Evolutionary conservation across 2,797 vertebrate genomes (phyloP).

Genomic region (Acanthopagrus latus): DNA sequence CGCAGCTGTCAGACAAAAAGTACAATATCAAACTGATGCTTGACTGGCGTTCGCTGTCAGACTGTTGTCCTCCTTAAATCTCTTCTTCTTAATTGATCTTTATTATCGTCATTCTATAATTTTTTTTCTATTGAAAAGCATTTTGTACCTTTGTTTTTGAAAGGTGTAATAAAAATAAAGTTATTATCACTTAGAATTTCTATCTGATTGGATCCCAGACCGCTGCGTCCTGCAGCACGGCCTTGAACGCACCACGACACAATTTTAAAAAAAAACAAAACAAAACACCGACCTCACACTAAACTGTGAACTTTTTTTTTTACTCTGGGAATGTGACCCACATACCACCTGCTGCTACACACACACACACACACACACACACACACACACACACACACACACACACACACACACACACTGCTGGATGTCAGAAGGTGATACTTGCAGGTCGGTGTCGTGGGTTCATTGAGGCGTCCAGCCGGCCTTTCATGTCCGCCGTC

Average conservation of each 20-base stretch:
- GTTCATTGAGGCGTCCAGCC: constrained; percentile 22
- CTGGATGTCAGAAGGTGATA: constrained; percentile 32
- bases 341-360: constrained; percentile 13
- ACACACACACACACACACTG: constrained; percentile 26
- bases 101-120: too few relatives aligned
- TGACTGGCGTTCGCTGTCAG: too few relatives aligned
- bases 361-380: constrained; percentile 17
- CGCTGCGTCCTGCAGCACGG: constrained; percentile 2
- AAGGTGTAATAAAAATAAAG: too few relatives aligned
- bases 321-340: constrained; percentile 28
- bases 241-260: constrained; percentile 31
- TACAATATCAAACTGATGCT: too few relatives aligned
- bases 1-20: too few relatives aligned
- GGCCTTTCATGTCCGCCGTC: constrained; percentile 42
- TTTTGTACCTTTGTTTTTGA: too few relatives aligned
- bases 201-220: not conserved
- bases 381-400: constrained; percentile 13
- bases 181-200: too few relatives aligned
- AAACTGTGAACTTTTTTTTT: constrained; percentile 1
- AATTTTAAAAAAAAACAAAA: not conserved
- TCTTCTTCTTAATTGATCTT: too few relatives aligned
- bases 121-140: too few relatives aligned
- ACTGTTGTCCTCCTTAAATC: too few relatives aligned
- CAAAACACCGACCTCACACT: not conserved
- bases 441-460: constrained; percentile 29